Evolutionary conservation across 2,888 invertebrate genomes (phyloP).

Genomic region (Ctenicera cuprea): DNA sequence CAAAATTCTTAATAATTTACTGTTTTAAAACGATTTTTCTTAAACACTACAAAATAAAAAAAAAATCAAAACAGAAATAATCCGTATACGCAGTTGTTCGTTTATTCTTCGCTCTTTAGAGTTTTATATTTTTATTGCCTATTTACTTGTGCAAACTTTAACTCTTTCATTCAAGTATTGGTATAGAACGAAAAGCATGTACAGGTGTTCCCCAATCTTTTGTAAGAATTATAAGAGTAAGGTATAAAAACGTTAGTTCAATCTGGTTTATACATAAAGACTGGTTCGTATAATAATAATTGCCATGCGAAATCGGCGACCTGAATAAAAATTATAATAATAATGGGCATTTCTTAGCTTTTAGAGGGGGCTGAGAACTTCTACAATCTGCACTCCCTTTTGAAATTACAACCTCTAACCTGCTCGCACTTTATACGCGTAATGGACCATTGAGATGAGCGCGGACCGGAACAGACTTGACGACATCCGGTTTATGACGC

Average conservation of each 20-base stretch:
- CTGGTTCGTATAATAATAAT: conserved; percentile 57
- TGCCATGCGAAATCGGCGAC: conserved; percentile 58
- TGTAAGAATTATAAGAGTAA: conserved; percentile 48
- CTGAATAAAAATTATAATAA: conserved; percentile 60
- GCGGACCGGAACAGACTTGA: conserved; percentile 68
- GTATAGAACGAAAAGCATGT: conserved; percentile 37
- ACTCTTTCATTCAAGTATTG: conserved; percentile 24
- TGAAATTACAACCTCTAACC: conserved; percentile 53
- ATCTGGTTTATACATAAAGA: conserved; percentile 49
- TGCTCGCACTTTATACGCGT: conserved; percentile 53
- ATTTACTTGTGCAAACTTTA: conserved; percentile 6
- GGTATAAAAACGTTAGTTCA: conserved; percentile 49
- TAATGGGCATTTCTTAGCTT: conserved; percentile 58
- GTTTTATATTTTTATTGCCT: not conserved
- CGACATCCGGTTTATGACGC: conserved; percentile 68
- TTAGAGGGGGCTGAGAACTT: conserved; percentile 57
- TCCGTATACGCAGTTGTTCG: not conserved
- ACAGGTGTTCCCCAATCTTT: conserved; percentile 50
- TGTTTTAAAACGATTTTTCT: too few relatives aligned
- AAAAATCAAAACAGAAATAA: not conserved
- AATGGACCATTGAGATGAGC: conserved; percentile 68
- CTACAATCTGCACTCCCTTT: conserved; percentile 55
- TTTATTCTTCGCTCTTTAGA: not conserved
- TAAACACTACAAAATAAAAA: too few relatives aligned
- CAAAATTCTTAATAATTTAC: too few relatives aligned